These are phyloP conservation scores for Chelonus insularis DNA, from an alignment of 1,140 invertebrate species.

Conservation along the genomic window DNA sequence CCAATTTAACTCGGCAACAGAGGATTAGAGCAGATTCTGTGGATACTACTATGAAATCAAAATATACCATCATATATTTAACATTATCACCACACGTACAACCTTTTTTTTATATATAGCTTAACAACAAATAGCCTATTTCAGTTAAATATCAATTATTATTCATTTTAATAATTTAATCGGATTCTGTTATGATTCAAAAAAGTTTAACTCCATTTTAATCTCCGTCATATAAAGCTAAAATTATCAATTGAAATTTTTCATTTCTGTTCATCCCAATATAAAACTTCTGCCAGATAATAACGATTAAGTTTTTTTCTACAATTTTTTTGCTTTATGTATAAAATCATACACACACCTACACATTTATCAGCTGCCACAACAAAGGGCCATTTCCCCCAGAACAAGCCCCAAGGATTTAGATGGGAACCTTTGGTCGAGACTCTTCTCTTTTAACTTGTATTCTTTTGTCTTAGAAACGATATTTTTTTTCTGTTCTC, in stretches of 20 bases:
- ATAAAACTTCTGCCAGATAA: no score
- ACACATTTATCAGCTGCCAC: slow-evolving; percentile 53
- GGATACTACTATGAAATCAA: slow-evolving; percentile 9
- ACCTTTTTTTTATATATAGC: not conserved
- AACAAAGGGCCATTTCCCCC: slow-evolving; percentile 29
- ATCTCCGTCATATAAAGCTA: no score
- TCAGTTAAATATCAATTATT: no score
- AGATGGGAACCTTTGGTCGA: slow-evolving; percentile 25
- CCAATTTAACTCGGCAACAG: slow-evolving; percentile 21
- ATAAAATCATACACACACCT: slow-evolving; percentile 48
- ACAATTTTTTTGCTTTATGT: no score
- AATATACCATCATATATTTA: slow-evolving; percentile 12
- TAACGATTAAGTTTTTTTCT: no score
- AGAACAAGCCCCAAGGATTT: slow-evolving; percentile 19
- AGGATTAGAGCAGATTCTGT: slow-evolving; percentile 14
- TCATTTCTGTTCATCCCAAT: no score
- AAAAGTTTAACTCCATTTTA: no score
- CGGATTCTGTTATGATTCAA: no score
- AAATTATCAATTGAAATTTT: no score
- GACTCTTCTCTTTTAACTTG: not conserved
- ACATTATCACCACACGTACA: not conserved
- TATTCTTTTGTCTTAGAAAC: slow-evolving; percentile 15
- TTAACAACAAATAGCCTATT: not conserved
- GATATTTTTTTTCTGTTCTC: slow-evolving; percentile 29
- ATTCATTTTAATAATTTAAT: no score